Evolutionary conservation across 2,113 vertebrate genomes (phyloP).

Genomic region (Struthidea cinerea): DNA sequence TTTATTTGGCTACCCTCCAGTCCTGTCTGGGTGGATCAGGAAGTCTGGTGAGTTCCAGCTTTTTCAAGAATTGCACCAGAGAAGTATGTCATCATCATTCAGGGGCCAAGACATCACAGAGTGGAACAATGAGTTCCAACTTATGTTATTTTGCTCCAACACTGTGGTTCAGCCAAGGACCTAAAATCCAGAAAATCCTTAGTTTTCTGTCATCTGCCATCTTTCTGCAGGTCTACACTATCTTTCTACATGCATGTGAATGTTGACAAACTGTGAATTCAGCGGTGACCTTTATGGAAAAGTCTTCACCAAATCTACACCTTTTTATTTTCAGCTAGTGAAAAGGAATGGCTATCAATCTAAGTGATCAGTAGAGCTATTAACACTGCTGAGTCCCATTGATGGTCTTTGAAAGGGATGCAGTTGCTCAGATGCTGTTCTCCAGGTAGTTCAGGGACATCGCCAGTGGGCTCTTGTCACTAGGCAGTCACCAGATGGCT

Average conservation of each 20-base stretch:
- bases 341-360: neutral
- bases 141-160: neutral
- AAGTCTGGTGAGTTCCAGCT: neutral
- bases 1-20: neutral
- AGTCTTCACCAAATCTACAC: neutral
- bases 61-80: neutral
- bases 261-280: neutral
- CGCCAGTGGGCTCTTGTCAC: fast-evolving
- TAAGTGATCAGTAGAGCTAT: neutral
- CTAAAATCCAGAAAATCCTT: neutral
- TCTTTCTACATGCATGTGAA: neutral
- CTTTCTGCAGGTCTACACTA: neutral
- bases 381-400: neutral
- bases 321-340: neutral
- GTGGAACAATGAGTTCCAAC: neutral
- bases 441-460: neutral
- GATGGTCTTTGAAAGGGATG: neutral
- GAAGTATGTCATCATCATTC: neutral
- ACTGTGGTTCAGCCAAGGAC: neutral
- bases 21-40: neutral
- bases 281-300: neutral
- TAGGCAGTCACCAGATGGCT: neutral
- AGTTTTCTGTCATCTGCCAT: neutral
- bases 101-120: neutral
- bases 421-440: neutral